phyloP scores from a whole-genome alignment of 2,888 invertebrate genomes.

The Caenorhabditis sp. region DNA sequence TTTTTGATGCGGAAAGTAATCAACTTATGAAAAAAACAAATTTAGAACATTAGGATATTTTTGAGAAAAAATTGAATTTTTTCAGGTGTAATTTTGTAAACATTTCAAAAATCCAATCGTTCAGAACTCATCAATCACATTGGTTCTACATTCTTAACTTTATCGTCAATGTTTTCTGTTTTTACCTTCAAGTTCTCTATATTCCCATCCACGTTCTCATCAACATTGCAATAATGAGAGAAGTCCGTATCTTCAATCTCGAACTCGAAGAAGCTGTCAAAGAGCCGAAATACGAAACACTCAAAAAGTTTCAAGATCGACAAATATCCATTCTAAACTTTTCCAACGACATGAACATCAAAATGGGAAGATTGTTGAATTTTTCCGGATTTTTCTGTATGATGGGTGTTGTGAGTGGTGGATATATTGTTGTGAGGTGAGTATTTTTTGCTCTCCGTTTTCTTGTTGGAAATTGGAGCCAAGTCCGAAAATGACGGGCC shows the following conservation, averaged over 20 bases:
- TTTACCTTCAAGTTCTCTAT: neutral
- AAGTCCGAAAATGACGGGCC: too few species aligned
- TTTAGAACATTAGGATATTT: too few species aligned
- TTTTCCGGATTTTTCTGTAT: neutral
- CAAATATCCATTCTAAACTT: neutral
- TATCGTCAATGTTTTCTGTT: neutral
- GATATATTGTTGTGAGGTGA: neutral
- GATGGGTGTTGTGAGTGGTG: neutral
- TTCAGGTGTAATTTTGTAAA: too few species aligned
- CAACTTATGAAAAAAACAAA: too few species aligned
- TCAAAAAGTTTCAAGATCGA: neutral
- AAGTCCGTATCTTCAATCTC: neutral
- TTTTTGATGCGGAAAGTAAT: too few species aligned
- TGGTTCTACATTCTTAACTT: neutral
- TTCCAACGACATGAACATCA: neutral
- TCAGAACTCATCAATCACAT: neutral
- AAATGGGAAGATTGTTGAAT: neutral
- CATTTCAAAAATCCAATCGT: too few species aligned
- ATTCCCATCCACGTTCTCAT: neutral
- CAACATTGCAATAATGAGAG: neutral
- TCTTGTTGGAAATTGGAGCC: too few species aligned
- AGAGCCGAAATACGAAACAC: neutral
- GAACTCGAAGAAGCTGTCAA: neutral
- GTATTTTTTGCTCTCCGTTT: too few species aligned
- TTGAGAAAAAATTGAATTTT: too few species aligned